Evolutionary conservation across 2,888 invertebrate species (phyloP), one percentile per base, ranked within the genome.

Genomic region (Miltochrista miniata): DNA sequence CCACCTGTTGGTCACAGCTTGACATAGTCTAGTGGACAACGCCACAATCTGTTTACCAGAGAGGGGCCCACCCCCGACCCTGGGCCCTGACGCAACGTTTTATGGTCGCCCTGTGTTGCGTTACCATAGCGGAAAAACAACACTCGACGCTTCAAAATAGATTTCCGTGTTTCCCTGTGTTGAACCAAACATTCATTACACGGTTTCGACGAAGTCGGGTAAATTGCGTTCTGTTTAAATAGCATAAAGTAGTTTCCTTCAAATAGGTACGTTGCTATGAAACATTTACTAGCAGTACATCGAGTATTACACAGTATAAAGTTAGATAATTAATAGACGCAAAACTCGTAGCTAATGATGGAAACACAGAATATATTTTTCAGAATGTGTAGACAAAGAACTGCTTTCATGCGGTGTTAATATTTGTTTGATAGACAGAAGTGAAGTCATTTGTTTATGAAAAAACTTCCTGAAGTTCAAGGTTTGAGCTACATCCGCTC

Each of bases 41-140:
- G 87, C 85, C 88, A 85, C 83, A 80, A 86, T 85, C 85, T 91
- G 90, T 91, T 90, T 91, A 91, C 90, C 84, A 85, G 86, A 80
- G 81, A 82, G 80, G 78, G 79, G 73, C 68, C 75, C 79, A 81
- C 82, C 81, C 83, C 79, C 77, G 61, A 64, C 67, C 65, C 66
- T 74, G 73, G 65, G 74, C 73, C 75, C 76, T 90, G 90, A 91
- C 90, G 90, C 85, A 87, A 88, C 71, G 75, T 70, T 87, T 87
- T 86, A 89, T 84, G 80, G 81, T 74, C 82, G 78, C 81, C 81
- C 80, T 78, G 72, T 73, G 70, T 61, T 74, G 81, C 83, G 85
- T 87, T 85, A 87, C 87, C 77, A 84, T 84, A 86, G 81, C 83
- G 85, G 90, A 88, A 89, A 88, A 90, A 87, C 85, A 88, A 88